phyloP scores from a whole-genome alignment of 2,797 vertebrate species.

The Amblyopsis hoosieri region DNA sequence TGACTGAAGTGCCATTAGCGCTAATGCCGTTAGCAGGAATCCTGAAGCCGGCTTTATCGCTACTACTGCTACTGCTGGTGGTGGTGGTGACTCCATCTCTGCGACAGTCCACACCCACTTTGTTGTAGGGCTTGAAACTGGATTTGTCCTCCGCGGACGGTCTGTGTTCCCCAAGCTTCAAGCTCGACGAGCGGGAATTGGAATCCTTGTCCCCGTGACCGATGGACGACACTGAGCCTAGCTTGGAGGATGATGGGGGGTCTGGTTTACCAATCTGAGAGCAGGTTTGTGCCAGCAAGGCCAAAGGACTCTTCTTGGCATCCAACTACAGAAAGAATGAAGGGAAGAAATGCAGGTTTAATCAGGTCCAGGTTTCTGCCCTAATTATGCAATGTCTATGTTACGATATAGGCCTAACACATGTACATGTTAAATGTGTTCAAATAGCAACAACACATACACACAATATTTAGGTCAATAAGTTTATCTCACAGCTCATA shows the following conservation, averaged over 20 bases:
- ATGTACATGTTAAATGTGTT: neutral
- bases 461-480: neutral
- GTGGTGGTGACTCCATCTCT: conserved; percentile 79
- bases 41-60: conserved; percentile 87
- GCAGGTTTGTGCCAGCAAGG: conserved; percentile 95
- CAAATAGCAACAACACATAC: neutral
- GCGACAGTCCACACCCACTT: conserved; percentile 81
- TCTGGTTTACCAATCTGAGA: conserved; percentile 97
- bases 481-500: neutral
- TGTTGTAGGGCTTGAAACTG: conserved; percentile 96
- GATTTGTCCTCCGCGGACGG: conserved; percentile 88
- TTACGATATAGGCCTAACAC: neutral
- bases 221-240: conserved; percentile 80
- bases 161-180: conserved; percentile 78
- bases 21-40: conserved; percentile 75
- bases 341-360: neutral
- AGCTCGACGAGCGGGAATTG: conserved; percentile 64
- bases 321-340: conserved; percentile 82
- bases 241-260: conserved; percentile 90
- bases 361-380: neutral
- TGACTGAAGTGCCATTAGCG: conserved; percentile 46
- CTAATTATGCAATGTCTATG: neutral
- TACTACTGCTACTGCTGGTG: conserved; percentile 26
- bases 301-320: conserved; percentile 96
- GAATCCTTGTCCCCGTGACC: conserved; percentile 87